Base-by-base conservation (phyloP, 2,797 vertebrate genomes). In the Geotria australis region DNA sequence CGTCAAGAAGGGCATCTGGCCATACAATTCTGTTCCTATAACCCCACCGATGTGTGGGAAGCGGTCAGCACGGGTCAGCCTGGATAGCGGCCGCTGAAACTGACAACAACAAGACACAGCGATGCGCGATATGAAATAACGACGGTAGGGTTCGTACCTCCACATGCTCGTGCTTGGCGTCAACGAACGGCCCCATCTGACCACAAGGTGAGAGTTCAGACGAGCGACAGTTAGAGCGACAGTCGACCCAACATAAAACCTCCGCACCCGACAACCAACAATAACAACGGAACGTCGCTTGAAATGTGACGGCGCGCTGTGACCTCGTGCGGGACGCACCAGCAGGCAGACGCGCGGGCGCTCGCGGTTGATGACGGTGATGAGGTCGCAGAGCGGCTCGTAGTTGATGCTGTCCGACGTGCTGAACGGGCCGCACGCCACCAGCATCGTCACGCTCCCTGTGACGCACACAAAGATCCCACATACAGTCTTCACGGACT, bases 151-250 rank as follows among this genome's bases (percentile, higher is more conserved):
- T 14, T 8, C 66, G 58, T 57, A 93, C 88, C 83, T 88, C 85
- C 15, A 91, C 79, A 61, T 93, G 79, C 47, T 89, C 77, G 47
- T 95, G 85, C 56, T 81, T 88, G n/a, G 78, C 77, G 58, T 95
- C 88, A 59, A 95, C 73, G 67, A 93, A 91, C 0, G 88, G 85
- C 5, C 88, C 88, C 2, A 89, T 66, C 88, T 95, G 64, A 46
- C 2, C 46, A 60, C 9, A 68, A 46, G 64, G 7, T 47, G 13
- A 58, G 59, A 65, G 2, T 6, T 10, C 60, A 46, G 47, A 7
- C n/a, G 11, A 56, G 8, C 2, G 58, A 56, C 11, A 47, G 46
- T 38, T 38, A 38, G 24, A 38, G n/a, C n/a, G 45, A 45, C 38
- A 55, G n/a, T 2, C 9, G 9, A 53, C 49, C 24, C 8, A 24